These are phyloP conservation scores for Amphipyra tragopoginis DNA, from an alignment of 2,888 invertebrate species.

Conservation along the genomic window DNA sequence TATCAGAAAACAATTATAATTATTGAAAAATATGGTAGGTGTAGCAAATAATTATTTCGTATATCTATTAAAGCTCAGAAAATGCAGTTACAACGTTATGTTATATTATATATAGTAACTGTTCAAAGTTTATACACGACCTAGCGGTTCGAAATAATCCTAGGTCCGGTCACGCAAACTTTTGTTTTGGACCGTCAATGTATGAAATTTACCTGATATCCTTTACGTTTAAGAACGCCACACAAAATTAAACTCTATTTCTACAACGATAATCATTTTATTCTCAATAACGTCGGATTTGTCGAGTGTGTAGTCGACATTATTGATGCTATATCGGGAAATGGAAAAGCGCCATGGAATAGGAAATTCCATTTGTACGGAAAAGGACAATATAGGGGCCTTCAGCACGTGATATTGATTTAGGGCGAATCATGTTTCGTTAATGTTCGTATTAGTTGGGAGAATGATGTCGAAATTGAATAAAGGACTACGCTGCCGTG, in stretches of 20 bases:
- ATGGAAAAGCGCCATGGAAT: constrained; percentile 38
- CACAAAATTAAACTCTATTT: constrained; percentile 3
- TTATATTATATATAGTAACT: no score
- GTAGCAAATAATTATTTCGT: no score
- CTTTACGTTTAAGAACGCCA: background rate
- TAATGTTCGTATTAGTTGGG: constrained; percentile 27
- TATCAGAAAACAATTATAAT: no score
- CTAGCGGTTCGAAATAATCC: no score
- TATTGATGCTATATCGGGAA: constrained; percentile 44
- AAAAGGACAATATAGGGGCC: constrained; percentile 36
- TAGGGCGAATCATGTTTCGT: constrained; percentile 31
- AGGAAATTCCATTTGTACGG: constrained; percentile 51
- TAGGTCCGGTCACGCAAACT: no score
- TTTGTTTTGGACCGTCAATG: no score
- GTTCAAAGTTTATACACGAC: no score
- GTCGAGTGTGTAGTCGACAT: constrained; percentile 29
- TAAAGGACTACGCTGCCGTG: background rate
- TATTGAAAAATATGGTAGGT: no score
- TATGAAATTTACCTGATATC: no score
- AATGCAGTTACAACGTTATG: no score
- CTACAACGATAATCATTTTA: background rate
- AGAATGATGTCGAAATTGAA: constrained; percentile 4
- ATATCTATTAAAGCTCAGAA: no score
- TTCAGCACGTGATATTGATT: constrained; percentile 42
- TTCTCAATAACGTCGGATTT: constrained; percentile 5